Evolutionary conservation across 2,888 invertebrate genomes (phyloP).

Genomic region (Apamea anceps): DNA sequence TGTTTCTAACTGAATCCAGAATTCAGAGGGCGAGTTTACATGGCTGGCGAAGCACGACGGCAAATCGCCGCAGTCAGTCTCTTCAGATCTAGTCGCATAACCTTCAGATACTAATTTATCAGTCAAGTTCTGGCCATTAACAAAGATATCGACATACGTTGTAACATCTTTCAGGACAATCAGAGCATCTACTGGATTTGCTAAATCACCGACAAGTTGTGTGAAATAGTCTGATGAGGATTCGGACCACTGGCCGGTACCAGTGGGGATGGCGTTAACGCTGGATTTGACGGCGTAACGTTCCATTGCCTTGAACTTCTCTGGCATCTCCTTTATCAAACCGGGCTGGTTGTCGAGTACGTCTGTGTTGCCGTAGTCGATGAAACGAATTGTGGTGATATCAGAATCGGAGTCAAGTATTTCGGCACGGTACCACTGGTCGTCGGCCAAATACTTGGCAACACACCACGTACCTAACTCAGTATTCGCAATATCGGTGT

Average conservation of each 20-base stretch:
- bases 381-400: conserved; percentile 94
- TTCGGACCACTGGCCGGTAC: conserved; percentile 92
- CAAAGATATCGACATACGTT: conserved; percentile 92
- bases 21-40: conserved; percentile 93
- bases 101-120: conserved; percentile 91
- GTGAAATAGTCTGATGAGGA: conserved; percentile 91
- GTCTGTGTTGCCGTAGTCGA: conserved; percentile 95
- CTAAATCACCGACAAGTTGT: conserved; percentile 86
- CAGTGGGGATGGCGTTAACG: conserved; percentile 92
- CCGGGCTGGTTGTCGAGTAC: conserved; percentile 91
- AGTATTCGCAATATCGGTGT: conserved; percentile 89
- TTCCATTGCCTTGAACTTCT: conserved; percentile 89
- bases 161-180: conserved; percentile 91
- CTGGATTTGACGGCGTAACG: conserved; percentile 92
- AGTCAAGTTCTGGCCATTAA: conserved; percentile 90
- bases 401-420: conserved; percentile 95
- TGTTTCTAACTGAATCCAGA: conserved; percentile 95
- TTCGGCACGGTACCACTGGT: conserved; percentile 97
- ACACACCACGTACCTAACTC: conserved; percentile 92
- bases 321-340: conserved; percentile 91
- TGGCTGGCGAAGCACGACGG: conserved; percentile 94
- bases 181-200: conserved; percentile 87
- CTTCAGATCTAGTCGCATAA: conserved; percentile 89
- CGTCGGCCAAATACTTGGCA: conserved; percentile 95
- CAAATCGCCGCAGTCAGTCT: conserved; percentile 87